Evolutionary conservation across 2,113 vertebrate species (phyloP).

Genomic region (Platichthys stellatus): DNA sequence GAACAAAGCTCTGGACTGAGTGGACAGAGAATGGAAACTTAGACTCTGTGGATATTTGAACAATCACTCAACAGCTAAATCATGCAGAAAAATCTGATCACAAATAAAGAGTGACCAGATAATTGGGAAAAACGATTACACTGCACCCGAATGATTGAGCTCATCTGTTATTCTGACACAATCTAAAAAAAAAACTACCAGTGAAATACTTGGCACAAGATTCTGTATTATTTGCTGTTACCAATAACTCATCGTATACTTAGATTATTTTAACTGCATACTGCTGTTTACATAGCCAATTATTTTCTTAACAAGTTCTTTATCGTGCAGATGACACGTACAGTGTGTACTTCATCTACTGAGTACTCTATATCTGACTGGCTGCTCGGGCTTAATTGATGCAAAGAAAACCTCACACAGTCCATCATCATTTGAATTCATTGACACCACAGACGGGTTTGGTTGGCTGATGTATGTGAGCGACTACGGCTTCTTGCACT

Average conservation of each 20-base stretch:
- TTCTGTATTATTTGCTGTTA: background rate
- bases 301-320: background rate
- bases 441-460: slow-evolving; percentile 53
- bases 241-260: too few species aligned
- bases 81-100: too few species aligned
- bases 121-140: too few species aligned
- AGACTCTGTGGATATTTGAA: too few species aligned
- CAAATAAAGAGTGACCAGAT: too few species aligned
- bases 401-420: slow-evolving; percentile 45
- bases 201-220: background rate
- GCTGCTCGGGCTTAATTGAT: slow-evolving; percentile 33
- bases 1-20: too few species aligned
- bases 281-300: slow-evolving; percentile 10
- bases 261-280: background rate
- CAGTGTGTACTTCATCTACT: slow-evolving; percentile 7
- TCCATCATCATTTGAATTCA: slow-evolving; percentile 67
- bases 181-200: background rate
- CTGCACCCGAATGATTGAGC: too few species aligned
- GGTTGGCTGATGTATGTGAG: slow-evolving; percentile 45
- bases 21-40: too few species aligned
- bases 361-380: slow-evolving; percentile 39
- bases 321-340: slow-evolving; percentile 21
- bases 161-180: too few species aligned
- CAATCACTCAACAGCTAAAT: too few species aligned
- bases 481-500: slow-evolving; percentile 47